These are phyloP conservation scores for Porphyrio hochstetteri DNA, from an alignment of 2,113 vertebrate species.

Conservation along the genomic window DNA sequence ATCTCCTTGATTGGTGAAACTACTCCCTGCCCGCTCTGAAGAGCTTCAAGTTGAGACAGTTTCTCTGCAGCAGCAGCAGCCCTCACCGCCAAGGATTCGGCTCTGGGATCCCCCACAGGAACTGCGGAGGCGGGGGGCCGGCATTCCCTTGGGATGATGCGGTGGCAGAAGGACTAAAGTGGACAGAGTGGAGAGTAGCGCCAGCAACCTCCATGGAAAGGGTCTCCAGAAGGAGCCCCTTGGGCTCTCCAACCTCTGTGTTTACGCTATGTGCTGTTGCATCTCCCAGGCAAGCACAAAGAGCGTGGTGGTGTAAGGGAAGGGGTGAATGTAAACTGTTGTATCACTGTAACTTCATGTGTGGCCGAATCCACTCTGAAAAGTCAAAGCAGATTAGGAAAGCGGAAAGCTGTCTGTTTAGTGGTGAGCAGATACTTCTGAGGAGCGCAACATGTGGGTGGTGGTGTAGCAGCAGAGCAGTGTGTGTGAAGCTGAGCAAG, in stretches of 20 bases:
- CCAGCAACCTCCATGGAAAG: neutral
- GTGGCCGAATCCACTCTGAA: neutral
- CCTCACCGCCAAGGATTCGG: accelerated
- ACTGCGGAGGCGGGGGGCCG: accelerated
- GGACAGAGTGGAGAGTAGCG: accelerated
- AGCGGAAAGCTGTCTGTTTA: neutral
- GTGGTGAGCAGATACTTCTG: neutral
- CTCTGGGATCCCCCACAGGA: neutral
- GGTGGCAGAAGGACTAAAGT: neutral
- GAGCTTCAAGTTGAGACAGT: neutral
- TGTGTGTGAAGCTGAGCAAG: neutral
- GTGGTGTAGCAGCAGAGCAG: neutral
- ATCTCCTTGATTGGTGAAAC: neutral
- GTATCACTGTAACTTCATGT: neutral
- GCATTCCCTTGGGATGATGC: accelerated
- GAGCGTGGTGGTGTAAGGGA: neutral
- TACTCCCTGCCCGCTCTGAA: neutral
- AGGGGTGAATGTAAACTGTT: neutral
- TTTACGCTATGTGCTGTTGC: neutral
- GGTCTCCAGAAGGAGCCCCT: neutral
- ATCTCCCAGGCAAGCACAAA: neutral
- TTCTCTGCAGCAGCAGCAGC: neutral
- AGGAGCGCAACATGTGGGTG: neutral
- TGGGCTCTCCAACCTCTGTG: neutral
- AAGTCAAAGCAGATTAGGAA: neutral